Base-by-base conservation (phyloP, 2,888 invertebrate species). In the Tipula unca region DNA sequence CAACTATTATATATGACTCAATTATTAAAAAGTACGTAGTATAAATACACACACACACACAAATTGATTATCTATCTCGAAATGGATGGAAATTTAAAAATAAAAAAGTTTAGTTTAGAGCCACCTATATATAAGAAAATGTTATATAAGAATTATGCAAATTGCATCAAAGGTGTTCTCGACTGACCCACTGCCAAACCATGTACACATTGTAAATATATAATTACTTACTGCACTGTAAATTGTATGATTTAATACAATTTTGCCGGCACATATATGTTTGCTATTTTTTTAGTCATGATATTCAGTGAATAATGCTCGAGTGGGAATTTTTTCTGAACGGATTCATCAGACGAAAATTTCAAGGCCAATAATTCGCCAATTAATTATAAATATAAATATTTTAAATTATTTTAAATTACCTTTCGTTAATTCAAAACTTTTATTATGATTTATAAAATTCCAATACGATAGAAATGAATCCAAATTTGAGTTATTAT, bases 391-490 rank as follows among this genome's bases (percentile, higher is more conserved):
- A 29, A 29, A 29, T 69, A 82, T 25, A 29, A 29, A 82, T 10
- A 82, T 6, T 6, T 32, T 6, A 32, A 32, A 32, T 32, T 3
- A 32, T 2, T 32, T 13, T 13, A 10, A 39, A n/a, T 32, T 83
- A 83, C 83, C 83, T 83, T 83, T 83, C 5, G 83, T 83, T 32
- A 35, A 32, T 83, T 83, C 83, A 32, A 17, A 83, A 83, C 35
- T 83, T 83, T 83, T 83, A 32, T 83, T 35, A 6, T 83, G n/a
- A 83, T 32, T 83, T 83, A 32, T 35, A 25, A 69, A 69, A 83
- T 83, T 83, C 83, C 83, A 83, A 35, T 32, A 83, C 17, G 83
- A 32, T 32, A 83, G 35, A 83, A 83, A 83, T 32, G 83, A 32
- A 14, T 32, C 35, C 14, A 83, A 10, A 83, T 35, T 83, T n/a